These are phyloP conservation scores for Choristoneura fumiferana DNA, from an alignment of 1,140 invertebrate genomes.

Conservation along the genomic window DNA sequence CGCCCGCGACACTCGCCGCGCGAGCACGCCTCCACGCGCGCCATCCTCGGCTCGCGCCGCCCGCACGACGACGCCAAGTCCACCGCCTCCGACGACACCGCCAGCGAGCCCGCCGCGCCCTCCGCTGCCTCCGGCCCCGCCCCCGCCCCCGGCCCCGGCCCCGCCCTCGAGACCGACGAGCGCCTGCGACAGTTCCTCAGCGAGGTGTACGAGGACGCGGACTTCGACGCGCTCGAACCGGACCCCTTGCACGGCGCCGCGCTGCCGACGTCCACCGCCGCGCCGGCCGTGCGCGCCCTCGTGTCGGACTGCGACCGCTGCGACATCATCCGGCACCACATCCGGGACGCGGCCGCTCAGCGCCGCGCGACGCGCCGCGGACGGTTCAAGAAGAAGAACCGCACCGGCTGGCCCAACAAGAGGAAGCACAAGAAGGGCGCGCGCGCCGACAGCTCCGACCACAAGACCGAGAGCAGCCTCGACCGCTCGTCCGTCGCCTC, in stretches of 20 bases:
- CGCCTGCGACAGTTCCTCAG: conserved; percentile 67
- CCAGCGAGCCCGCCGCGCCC: conserved; percentile 68
- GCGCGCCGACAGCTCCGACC: conserved; percentile 49
- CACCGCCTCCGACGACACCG: conserved; percentile 67
- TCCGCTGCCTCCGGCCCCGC: conserved; percentile 50
- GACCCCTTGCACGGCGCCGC: conserved; percentile 57
- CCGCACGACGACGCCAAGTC: conserved; percentile 71
- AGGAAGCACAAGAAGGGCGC: conserved; percentile 58
- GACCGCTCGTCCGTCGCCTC: conserved; percentile 58
- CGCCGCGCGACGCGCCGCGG: conserved; percentile 40
- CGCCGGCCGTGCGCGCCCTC: conserved; percentile 59
- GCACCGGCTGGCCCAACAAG: conserved; percentile 74
- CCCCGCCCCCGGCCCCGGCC: conserved; percentile 48
- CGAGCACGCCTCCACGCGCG: conserved; percentile 90
- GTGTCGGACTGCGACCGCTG: conserved; percentile 65
- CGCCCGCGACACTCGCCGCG: conserved; percentile 90
- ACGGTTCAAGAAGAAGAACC: conserved; percentile 76
- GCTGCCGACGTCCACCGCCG: conserved; percentile 46
- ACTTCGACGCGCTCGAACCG: conserved; percentile 67
- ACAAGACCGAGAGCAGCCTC: conserved; percentile 47
- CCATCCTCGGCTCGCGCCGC: conserved; percentile 84
- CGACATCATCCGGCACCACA: conserved; percentile 66
- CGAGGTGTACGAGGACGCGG: conserved; percentile 67
- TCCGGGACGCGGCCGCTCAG: conserved; percentile 40
- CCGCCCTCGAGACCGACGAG: conserved; percentile 65